Conservation (phyloP, 2,797 vertebrate species). For the Enteromius fasciolatus region DNA sequence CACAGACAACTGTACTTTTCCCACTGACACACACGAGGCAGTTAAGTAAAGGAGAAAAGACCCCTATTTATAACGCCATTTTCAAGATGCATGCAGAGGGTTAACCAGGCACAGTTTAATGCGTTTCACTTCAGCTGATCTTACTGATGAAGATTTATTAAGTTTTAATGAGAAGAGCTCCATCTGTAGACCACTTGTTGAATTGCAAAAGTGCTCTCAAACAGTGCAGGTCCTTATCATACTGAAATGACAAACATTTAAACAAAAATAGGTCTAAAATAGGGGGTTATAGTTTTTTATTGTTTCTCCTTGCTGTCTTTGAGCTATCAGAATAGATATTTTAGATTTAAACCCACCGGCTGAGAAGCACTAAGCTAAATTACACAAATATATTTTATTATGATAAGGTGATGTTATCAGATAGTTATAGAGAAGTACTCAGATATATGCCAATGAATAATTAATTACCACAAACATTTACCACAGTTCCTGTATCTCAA, state of each 20-base stretch:
- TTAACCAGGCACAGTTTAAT: neutral
- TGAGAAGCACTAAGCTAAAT: no score
- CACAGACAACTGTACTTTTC: conserved; percentile 71
- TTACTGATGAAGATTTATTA: conserved; percentile 60
- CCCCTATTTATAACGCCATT: conserved; percentile 62
- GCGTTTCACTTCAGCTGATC: conserved; percentile 37
- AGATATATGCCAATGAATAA: no score
- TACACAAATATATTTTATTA: no score
- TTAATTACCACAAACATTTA: no score
- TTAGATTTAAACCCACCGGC: no score
- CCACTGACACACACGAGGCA: conserved; percentile 71
- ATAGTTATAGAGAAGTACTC: no score
- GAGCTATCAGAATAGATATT: no score
- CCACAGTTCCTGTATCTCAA: no score
- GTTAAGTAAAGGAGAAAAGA: conserved; percentile 75
- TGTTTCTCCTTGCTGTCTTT: no score
- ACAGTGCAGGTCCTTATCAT: neutral
- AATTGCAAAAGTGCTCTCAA: conserved; percentile 69
- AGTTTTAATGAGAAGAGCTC: conserved; percentile 85
- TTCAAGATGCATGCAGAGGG: neutral
- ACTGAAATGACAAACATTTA: neutral
- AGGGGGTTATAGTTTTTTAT: no score
- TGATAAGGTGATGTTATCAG: no score
- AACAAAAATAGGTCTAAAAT: no score
- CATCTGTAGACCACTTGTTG: conserved; percentile 85